Evolutionary conservation across 1,140 invertebrate genomes (phyloP).

Genomic region (Nautilus pompilius): DNA sequence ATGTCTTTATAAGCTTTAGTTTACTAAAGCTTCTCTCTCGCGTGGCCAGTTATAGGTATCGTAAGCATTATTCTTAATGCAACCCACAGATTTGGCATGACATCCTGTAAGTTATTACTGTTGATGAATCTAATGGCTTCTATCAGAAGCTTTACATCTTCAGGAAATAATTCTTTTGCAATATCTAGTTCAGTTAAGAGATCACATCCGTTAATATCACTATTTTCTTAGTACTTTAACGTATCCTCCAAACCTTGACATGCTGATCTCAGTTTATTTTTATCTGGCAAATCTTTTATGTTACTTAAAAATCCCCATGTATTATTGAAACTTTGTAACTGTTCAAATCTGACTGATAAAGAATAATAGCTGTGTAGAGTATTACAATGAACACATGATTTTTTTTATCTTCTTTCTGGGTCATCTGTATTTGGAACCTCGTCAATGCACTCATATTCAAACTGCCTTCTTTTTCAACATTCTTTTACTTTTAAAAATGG

Average conservation of each 20-base stretch:
- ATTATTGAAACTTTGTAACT: not conserved
- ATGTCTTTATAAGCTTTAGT: not conserved
- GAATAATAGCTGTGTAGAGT: not conserved
- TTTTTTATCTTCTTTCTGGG: not conserved
- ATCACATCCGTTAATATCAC: not conserved
- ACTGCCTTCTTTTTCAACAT: not conserved
- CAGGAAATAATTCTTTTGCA: not conserved
- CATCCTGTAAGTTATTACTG: not conserved
- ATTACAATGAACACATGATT: not conserved
- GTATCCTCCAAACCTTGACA: not conserved
- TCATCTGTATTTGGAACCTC: not conserved
- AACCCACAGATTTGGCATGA: not conserved
- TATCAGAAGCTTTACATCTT: not conserved
- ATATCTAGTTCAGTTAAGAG: not conserved
- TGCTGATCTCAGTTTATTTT: not conserved
- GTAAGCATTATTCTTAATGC: not conserved
- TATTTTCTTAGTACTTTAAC: not conserved
- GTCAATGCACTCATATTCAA: not conserved
- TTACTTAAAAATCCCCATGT: not conserved
- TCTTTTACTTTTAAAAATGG: not conserved
- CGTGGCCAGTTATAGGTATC: not conserved
- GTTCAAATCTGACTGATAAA: not conserved
- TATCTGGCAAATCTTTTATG: not conserved
- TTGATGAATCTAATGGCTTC: not conserved
- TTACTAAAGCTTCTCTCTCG: not conserved